Percentiles rank a stretch among this genome's conserved stretches.
Evolutionary conservation across 1,140 invertebrate genomes (phyloP).

Genomic region (Lerema accius): DNA sequence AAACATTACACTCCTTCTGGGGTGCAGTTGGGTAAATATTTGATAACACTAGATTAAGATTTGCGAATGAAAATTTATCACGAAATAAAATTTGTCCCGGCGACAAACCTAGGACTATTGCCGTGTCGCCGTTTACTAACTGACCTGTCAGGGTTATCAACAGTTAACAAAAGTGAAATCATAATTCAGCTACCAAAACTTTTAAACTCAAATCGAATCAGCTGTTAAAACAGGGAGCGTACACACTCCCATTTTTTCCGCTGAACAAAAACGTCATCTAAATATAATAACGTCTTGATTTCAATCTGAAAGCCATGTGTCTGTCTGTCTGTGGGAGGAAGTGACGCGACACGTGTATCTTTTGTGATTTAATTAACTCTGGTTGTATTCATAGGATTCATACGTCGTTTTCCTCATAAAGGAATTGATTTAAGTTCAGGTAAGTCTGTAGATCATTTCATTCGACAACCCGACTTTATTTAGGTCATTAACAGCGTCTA

Average conservation of each 20-base stretch:
- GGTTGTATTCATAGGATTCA: not conserved
- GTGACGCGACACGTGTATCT: conserved; percentile 43
- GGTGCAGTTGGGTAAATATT: too few species aligned
- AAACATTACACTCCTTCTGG: too few species aligned
- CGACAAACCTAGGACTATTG: too few species aligned
- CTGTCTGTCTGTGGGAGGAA: conserved; percentile 46
- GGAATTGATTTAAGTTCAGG: not conserved
- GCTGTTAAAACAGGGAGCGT: conserved; percentile 36
- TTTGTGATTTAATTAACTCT: conserved; percentile 29
- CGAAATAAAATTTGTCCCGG: too few species aligned
- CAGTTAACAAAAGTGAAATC: conserved; percentile 8
- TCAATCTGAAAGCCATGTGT: conserved; percentile 56
- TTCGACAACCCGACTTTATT: too few species aligned
- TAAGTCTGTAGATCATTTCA: too few species aligned
- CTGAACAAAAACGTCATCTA: conserved; percentile 40
- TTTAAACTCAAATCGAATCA: conserved; percentile 30
- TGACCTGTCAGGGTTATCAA: not conserved
- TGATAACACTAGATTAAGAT: too few species aligned
- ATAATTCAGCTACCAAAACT: not conserved
- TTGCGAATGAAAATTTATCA: too few species aligned
- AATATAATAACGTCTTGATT: conserved; percentile 56
- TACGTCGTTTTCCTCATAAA: not conserved
- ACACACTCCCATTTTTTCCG: not conserved
- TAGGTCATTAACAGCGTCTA: too few species aligned
- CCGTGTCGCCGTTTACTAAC: too few species aligned